Percentiles rank a stretch among this genome's conserved stretches.
Evolutionary conservation across 2,797 vertebrate genomes (phyloP).

Genomic region (Hipposideros larvatus): DNA sequence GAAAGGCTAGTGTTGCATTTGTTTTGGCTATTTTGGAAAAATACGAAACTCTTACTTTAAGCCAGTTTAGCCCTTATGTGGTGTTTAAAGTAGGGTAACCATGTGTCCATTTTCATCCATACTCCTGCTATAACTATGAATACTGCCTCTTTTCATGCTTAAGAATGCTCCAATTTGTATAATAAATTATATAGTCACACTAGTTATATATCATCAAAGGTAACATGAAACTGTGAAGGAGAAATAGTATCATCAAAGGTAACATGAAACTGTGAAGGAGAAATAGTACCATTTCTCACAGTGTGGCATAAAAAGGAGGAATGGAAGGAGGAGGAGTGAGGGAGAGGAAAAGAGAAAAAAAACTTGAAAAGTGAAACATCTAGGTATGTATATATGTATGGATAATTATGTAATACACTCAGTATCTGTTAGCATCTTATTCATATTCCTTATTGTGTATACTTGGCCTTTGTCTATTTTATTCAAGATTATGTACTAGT

Average conservation of each 20-base stretch:
- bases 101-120: not conserved
- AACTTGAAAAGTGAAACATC: not conserved
- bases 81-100: not conserved
- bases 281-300: not conserved
- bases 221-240: conserved; percentile 8
- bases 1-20: not conserved
- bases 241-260: not conserved
- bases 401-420: not conserved
- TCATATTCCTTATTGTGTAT: not conserved
- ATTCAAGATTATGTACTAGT: not conserved
- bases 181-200: not conserved
- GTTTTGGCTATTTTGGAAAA: not conserved
- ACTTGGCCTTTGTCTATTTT: not conserved
- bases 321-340: not conserved
- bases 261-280: conserved; percentile 4
- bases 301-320: not conserved
- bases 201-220: not conserved
- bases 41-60: not conserved
- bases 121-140: not conserved
- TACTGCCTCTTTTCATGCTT: not conserved
- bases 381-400: not conserved
- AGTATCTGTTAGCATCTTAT: not conserved
- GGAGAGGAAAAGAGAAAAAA: not conserved
- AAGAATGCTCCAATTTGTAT: not conserved
- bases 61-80: not conserved